phyloP scores from a whole-genome alignment of 2,113 vertebrate species.

The Butastur rufipennis region DNA sequence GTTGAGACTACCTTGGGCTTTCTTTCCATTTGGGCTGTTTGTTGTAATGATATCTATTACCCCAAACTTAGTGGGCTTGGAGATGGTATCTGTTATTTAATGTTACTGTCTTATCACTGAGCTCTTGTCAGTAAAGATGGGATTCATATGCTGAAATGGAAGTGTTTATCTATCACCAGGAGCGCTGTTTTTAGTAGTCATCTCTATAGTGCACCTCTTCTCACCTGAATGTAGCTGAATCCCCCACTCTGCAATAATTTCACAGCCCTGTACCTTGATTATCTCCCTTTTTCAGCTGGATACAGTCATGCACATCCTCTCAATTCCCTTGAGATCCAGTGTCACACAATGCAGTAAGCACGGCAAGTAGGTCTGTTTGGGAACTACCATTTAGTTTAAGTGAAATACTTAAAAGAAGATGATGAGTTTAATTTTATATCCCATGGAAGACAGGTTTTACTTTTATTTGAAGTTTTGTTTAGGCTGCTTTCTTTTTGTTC shows the following conservation, averaged over 20 bases:
- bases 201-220: neutral
- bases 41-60: neutral
- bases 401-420: neutral
- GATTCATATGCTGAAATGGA: neutral
- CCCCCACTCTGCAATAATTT: neutral
- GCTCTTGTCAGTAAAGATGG: neutral
- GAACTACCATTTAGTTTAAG: neutral
- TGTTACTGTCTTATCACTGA: neutral
- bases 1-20: neutral
- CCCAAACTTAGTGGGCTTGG: no score
- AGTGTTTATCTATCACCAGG: neutral
- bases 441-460: neutral
- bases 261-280: neutral
- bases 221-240: neutral
- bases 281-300: neutral
- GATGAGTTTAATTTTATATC: neutral
- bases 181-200: no score
- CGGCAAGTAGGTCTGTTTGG: neutral
- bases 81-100: neutral
- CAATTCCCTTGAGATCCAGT: neutral
- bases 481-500: neutral
- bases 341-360: neutral
- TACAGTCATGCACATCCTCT: rapidly evolving
- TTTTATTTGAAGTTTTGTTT: neutral
- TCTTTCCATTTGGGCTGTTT: neutral